A percentile compares a stretch with the other conserved stretches of the same genome.
phyloP scores from a whole-genome alignment of 1,140 invertebrate genomes.

The Achatina immaculata region DNA sequence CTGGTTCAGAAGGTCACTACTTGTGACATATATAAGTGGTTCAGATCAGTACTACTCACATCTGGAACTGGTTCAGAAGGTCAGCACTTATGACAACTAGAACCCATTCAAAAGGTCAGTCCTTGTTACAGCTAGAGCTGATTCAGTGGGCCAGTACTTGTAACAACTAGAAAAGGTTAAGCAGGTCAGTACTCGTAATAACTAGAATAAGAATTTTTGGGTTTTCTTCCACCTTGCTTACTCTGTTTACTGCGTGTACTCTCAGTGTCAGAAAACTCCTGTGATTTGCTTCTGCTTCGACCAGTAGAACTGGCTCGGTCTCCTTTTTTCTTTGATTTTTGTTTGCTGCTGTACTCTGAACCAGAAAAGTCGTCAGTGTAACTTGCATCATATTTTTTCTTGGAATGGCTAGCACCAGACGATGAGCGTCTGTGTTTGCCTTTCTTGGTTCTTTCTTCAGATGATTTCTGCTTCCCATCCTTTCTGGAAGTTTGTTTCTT shows the following conservation, averaged over 20 bases:
- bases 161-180: too few species aligned
- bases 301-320: neutral
- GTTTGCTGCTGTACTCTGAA: slow-evolving; percentile 31
- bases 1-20: too few species aligned
- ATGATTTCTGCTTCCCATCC: neutral
- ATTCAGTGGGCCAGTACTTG: too few species aligned
- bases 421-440: neutral
- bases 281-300: neutral
- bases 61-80: too few species aligned
- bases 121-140: too few species aligned
- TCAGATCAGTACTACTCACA: too few species aligned
- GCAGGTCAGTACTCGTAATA: too few species aligned
- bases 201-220: too few species aligned
- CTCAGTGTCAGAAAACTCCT: neutral
- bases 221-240: too few species aligned
- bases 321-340: neutral
- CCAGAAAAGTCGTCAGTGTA: neutral
- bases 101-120: too few species aligned
- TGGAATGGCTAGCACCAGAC: neutral
- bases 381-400: neutral
- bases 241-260: neutral
- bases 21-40: too few species aligned
- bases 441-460: slow-evolving; percentile 1
- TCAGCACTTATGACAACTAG: too few species aligned
- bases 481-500: neutral